Evolutionary conservation across 1,140 invertebrate species (phyloP), one percentile per base, ranked within the genome.

Genomic region (Drosophila pallidifrons): DNA sequence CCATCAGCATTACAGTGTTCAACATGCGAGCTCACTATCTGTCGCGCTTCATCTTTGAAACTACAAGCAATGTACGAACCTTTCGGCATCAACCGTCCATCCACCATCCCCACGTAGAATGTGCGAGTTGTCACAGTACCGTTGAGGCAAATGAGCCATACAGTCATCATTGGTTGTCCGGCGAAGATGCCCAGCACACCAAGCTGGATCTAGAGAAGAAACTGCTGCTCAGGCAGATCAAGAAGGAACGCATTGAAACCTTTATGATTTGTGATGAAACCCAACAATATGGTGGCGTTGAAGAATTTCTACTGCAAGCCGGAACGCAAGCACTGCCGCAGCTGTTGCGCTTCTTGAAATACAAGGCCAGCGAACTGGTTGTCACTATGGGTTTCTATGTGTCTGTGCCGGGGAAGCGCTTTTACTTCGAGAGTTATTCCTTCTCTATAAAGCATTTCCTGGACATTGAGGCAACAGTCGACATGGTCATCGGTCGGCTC

Each of bases 211-310:
- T 59, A 0, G 43, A 65, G 0, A 61, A 87, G 10, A 77, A 61
- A 20, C 2, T 65, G 6, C 28, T 87, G 7, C 58, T 87, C 0
- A 60, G 77, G 15, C 47, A 46, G 1, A 82, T 87, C 30, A 79
- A 87, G 1, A 30, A 35, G 16, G 41, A 75, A 28, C 57, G 38
- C 1, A 38, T 87, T 13, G 79, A 87, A 11, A 78, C 69, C 3
- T 86, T 87, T 32, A 32, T 86, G n/a, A 46, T 86, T 3, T 86
- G 79, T 61, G 82, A 86, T 51, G 82, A 74, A 6, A 86, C 76
- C 30, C 20, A 25, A 25, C 46, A 60, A 0, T 16, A 57, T 5
- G 8, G 32, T 0, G 77, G 82, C 15, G 79, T 82, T 0, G 73
- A 68, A 16, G 79, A 73, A 10, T 86, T 86, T 20, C 41, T 86